Evolutionary conservation across 1,140 invertebrate species (phyloP).

Genomic region (Dendrolimus punctatus): DNA sequence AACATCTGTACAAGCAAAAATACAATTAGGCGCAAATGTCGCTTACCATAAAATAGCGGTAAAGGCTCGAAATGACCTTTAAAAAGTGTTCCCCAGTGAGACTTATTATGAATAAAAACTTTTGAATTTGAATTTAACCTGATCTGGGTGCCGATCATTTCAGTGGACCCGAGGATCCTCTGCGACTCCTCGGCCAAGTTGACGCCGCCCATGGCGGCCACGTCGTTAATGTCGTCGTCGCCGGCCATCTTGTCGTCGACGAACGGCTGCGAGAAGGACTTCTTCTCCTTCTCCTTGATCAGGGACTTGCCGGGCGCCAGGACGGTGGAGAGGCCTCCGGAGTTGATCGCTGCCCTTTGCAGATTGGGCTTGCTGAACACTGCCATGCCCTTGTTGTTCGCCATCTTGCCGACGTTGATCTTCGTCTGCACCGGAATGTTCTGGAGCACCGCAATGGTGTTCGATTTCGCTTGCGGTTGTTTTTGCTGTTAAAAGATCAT

Average conservation of each 20-base stretch:
- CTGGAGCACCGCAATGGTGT: slow-evolving; percentile 49
- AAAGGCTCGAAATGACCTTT: too few species aligned
- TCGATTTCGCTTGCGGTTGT: slow-evolving; percentile 28
- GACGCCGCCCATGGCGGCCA: slow-evolving; percentile 99
- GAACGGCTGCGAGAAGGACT: slow-evolving; percentile 31
- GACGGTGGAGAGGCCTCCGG: slow-evolving; percentile 38
- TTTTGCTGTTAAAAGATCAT: slow-evolving; percentile 28
- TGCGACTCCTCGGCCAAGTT: slow-evolving; percentile 97
- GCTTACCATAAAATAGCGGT: too few species aligned
- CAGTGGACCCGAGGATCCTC: slow-evolving; percentile 94
- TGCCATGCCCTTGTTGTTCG: slow-evolving; percentile 37
- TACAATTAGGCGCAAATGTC: too few species aligned
- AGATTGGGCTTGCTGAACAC: slow-evolving; percentile 42
- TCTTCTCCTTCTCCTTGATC: slow-evolving; percentile 56
- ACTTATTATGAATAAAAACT: background rate
- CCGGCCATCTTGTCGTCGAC: slow-evolving; percentile 61
- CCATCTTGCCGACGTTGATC: slow-evolving; percentile 45
- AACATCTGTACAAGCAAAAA: too few species aligned
- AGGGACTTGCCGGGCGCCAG: slow-evolving; percentile 48
- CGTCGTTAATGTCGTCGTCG: slow-evolving; percentile 89
- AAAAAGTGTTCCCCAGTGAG: too few species aligned
- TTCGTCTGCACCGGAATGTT: slow-evolving; percentile 56
- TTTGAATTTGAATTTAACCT: too few species aligned
- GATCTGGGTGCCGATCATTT: slow-evolving; percentile 96
- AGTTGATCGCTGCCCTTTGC: slow-evolving; percentile 18